Base-by-base conservation (phyloP, 2,888 invertebrate species). In the Xiphydria camelus region DNA sequence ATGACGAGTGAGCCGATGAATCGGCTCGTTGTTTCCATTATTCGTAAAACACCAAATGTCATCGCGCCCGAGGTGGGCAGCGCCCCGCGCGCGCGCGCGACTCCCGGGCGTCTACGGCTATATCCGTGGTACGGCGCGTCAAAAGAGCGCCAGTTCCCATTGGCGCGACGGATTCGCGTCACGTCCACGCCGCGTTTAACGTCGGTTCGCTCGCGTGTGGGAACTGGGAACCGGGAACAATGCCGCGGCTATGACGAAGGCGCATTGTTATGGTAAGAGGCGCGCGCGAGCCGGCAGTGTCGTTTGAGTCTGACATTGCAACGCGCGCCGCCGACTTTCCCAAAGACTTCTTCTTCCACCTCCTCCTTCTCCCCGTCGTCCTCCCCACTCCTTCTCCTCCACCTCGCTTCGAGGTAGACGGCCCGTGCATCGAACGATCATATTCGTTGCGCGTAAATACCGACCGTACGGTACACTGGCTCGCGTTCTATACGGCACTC, bases 201-300 rank as follows among this genome's bases (percentile, higher is more conserved):
- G 33, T 1, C 12, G 33, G n/a, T n/a, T 33, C 49, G 33, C 51
- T 47, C 55, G 59, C 62, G 58, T 65, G 66, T 65, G 67, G 59
- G 62, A 66, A n/a, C n/a, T n/a, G n/a, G n/a, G n/a, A 63, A 34
- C 53, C 45, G 47, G 50, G 62, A 57, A 66, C 64, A 65, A 66
- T 64, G 57, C 34, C 42, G 38, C 29, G 41, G 41, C 39, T 42
- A 45, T 49, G 53, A 52, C 52, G 41, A 49, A 49, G 40, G 51
- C 41, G 44, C 47, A 56, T 58, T 58, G 53, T 56, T 43, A 56
- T 55, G 54, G 48, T 53, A 55, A 53, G 47, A 46, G 17, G 31
- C 36, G 21, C 45, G 39, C 38, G 34, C 53, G 34, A 22, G 31
- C 35, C 21, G 25, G 43, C 26, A 26, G 26, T 26, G 26, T 26